phyloP scores from a whole-genome alignment of 2,797 vertebrate genomes.

The Sarcophilus harrisii region DNA sequence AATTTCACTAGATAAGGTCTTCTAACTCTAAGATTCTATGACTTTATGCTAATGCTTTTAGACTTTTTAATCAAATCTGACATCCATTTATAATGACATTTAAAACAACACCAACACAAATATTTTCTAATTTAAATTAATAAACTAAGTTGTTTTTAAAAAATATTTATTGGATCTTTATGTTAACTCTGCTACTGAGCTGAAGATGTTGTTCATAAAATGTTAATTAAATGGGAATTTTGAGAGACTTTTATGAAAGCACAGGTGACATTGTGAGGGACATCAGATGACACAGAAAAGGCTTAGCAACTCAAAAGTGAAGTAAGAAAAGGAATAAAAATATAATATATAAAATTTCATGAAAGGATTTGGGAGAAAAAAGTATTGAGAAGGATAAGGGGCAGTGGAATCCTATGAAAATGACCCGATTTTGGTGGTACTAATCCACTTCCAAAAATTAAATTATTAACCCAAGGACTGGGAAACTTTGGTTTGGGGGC shows the following conservation, averaged over 20 bases:
- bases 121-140: background rate
- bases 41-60: background rate
- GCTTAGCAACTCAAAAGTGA: conserved; percentile 2
- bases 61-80: background rate
- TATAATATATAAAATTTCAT: background rate
- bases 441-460: background rate
- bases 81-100: background rate
- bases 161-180: background rate
- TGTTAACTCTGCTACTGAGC: background rate
- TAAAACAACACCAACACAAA: background rate
- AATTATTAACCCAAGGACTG: background rate
- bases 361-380: background rate
- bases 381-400: background rate
- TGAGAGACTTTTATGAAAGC: background rate
- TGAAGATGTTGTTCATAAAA: conserved; percentile 4
- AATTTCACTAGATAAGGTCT: background rate
- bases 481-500: background rate
- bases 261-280: no score
- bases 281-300: no score
- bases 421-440: background rate
- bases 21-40: background rate
- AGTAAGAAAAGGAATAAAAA: background rate
- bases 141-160: background rate
- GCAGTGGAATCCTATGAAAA: accelerated
- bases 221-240: conserved; percentile 1